phyloP scores from a whole-genome alignment of 2,888 invertebrate species.

The Ernsta delagoae region DNA sequence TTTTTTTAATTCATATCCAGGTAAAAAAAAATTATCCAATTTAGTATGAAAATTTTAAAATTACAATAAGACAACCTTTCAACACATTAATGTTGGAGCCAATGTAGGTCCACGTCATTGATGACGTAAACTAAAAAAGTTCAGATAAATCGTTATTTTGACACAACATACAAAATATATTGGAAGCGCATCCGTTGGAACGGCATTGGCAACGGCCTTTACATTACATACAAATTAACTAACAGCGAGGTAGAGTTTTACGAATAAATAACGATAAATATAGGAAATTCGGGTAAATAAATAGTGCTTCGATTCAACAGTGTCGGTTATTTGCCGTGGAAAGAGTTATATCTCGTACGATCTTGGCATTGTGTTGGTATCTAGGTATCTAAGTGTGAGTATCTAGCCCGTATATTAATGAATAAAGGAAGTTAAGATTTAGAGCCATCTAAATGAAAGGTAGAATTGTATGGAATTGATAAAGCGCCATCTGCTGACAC shows the following conservation, averaged over 20 bases:
- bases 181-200: neutral
- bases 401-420: too few species aligned
- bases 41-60: too few species aligned
- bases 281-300: slow-evolving; percentile 54
- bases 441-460: too few species aligned
- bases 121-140: neutral
- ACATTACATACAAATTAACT: slow-evolving; percentile 23
- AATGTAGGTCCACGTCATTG: neutral
- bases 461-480: too few species aligned
- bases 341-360: slow-evolving; percentile 51
- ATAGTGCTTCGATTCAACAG: slow-evolving; percentile 44
- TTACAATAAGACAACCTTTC: too few species aligned
- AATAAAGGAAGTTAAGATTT: too few species aligned
- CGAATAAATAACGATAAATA: slow-evolving; percentile 63
- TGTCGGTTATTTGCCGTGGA: slow-evolving; percentile 34
- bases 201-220: slow-evolving; percentile 4
- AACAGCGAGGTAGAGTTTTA: slow-evolving; percentile 45
- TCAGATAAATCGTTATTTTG: neutral
- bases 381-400: too few species aligned
- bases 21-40: too few species aligned
- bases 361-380: slow-evolving; percentile 48
- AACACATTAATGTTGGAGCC: too few species aligned
- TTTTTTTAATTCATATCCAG: too few species aligned
- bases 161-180: neutral
- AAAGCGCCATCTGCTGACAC: too few species aligned